Base-by-base conservation (phyloP, 1,140 invertebrate species). In the Xylocopa sonorina region DNA sequence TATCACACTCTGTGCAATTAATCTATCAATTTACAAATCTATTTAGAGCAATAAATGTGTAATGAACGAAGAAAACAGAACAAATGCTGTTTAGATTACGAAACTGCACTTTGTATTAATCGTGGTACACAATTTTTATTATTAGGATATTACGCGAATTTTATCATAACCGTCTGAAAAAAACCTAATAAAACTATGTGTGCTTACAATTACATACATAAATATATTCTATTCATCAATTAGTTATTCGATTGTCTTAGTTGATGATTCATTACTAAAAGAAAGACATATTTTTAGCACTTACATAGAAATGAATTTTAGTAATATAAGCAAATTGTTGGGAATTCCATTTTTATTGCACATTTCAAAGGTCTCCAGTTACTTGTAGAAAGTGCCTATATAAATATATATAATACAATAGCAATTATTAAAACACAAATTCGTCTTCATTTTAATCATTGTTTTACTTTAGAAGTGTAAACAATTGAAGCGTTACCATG, bases 381-480 rank as follows among this genome's bases (percentile, higher is more conserved):
- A 90, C 87, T 90, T 84, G 88, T 92, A 91, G 91, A 91, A 92
- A 92, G 92, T 92, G 92, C 92, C 92, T 92, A 91, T 85, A 92
- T 48, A 21, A 62, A 60, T 78, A 60, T 71, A 71, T 67, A 71
- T 86, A 85, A 88, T 88, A 86, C 88, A 84, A 76, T 89, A 90
- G 80, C 64, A 78, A 53, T 81, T 77, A 74, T 73, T 32, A 67
- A 53, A 72, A 77, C 43, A 46, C 16, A 62, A 71, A 34, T 81
- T 46, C 53, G 38, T 50, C 83, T 85, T 81, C 66, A 79, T 71
- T 85, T 62, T 79, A 46, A 77, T 80, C 83, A 82, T 77, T 66
- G 53, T 83, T 83, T 64, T 72, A 88, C 75, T 87, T 80, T 84
- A 84, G 81, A 90, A 89, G 86, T 88, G 78, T 88, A 71, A 84